Percentiles rank a stretch among this genome's conserved stretches.
Conservation (phyloP, 2,888 invertebrate species). For the Crocallis elinguaria region DNA sequence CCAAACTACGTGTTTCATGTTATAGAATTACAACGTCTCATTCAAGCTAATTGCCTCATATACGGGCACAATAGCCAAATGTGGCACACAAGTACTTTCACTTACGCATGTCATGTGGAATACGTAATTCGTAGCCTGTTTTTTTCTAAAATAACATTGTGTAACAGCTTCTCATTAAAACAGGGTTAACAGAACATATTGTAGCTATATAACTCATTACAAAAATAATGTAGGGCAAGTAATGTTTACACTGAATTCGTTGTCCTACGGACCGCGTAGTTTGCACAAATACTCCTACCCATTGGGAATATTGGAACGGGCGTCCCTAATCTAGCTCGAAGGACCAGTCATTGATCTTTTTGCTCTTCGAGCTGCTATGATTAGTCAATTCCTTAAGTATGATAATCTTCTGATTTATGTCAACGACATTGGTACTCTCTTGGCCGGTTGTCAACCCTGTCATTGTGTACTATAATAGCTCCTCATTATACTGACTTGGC, state of each 20-base stretch:
- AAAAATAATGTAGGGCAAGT: too few relatives aligned
- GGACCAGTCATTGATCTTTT: too few relatives aligned
- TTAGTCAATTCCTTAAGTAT: neutral
- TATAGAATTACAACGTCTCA: constrained; percentile 10
- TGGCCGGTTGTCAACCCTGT: constrained; percentile 16
- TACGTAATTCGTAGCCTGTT: constrained; percentile 50
- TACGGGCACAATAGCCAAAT: constrained; percentile 48
- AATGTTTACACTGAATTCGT: too few relatives aligned
- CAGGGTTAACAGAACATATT: constrained; percentile 35
- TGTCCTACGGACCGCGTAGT: too few relatives aligned
- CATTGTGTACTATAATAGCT: constrained; percentile 18
- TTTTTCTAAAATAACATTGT: constrained; percentile 51
- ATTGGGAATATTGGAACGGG: too few relatives aligned
- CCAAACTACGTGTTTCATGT: constrained; percentile 12
- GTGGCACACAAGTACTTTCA: constrained; percentile 52
- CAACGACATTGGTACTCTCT: neutral
- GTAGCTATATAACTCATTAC: neutral
- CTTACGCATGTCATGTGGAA: constrained; percentile 46
- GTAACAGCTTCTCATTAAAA: constrained; percentile 40
- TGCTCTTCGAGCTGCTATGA: neutral
- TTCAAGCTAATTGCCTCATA: constrained; percentile 20
- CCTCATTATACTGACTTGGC: constrained; percentile 21
- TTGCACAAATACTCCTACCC: too few relatives aligned
- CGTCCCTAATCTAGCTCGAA: too few relatives aligned
- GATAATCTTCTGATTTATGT: neutral